These are phyloP conservation scores for Anoplopoma fimbria DNA, from an alignment of 2,113 vertebrate species.

Conservation along the genomic window DNA sequence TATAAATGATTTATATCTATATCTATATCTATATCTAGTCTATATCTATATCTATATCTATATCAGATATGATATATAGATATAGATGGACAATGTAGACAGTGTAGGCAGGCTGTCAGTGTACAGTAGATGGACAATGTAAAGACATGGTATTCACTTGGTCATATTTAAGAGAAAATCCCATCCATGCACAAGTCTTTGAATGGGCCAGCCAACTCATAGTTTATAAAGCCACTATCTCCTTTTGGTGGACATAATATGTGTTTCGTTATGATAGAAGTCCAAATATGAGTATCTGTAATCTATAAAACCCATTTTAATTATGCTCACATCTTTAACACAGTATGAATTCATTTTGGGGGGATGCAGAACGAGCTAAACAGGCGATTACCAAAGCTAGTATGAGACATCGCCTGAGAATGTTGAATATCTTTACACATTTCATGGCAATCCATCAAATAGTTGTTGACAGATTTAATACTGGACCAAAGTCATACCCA, in stretches of 20 bases:
- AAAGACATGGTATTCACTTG: no score
- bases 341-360: background rate
- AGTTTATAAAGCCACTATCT: background rate
- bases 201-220: background rate
- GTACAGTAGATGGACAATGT: background rate
- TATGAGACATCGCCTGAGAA: background rate
- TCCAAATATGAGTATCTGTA: background rate
- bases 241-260: background rate
- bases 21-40: no score
- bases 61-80: no score
- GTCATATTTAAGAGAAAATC: background rate
- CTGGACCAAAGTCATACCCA: background rate
- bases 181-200: background rate
- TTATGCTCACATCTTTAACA: background rate
- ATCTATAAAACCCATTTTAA: background rate
- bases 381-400: background rate
- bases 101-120: background rate
- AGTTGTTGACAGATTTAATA: background rate
- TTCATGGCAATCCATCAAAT: background rate
- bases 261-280: background rate
- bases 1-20: no score
- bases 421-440: background rate
- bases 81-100: no score
- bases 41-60: no score
- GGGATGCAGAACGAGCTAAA: background rate